Percentiles rank a stretch among this genome's conserved stretches.
Evolutionary conservation across 2,888 invertebrate genomes (phyloP).

Genomic region (Deroplatys truncata): DNA sequence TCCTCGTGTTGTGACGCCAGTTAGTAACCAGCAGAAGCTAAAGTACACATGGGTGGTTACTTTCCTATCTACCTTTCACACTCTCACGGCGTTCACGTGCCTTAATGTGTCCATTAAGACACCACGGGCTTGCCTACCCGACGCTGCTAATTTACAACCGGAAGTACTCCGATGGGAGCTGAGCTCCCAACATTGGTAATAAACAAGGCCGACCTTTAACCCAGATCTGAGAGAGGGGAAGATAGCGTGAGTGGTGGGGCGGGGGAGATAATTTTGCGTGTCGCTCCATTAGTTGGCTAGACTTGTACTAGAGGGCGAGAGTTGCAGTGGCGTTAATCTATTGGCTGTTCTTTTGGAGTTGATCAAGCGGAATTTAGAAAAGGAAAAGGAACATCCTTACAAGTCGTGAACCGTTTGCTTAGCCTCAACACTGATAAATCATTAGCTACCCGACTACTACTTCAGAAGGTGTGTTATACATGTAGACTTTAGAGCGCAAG

Average conservation of each 20-base stretch:
- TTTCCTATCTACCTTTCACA: background rate
- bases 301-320: background rate
- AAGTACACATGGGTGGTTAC: background rate
- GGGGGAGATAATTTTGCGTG: background rate
- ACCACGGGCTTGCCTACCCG: background rate
- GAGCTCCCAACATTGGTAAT: constrained; percentile 4
- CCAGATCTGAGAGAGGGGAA: background rate
- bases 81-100: background rate
- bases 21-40: too few species aligned
- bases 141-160: constrained; percentile 17
- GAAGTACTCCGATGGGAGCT: constrained; percentile 18
- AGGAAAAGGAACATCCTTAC: too few species aligned
- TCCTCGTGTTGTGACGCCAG: too few species aligned
- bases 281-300: background rate
- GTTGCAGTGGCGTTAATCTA: background rate
- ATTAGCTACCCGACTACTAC: background rate
- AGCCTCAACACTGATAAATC: too few species aligned
- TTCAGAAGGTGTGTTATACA: too few species aligned
- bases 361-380: background rate
- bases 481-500: too few species aligned
- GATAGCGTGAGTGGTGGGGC: background rate
- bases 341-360: background rate
- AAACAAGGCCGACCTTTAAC: constrained; percentile 11
- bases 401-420: too few species aligned
- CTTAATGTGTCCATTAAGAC: constrained; percentile 17